These are phyloP conservation scores for Campoplex capitator DNA, from an alignment of 2,888 invertebrate genomes.

Conservation along the genomic window DNA sequence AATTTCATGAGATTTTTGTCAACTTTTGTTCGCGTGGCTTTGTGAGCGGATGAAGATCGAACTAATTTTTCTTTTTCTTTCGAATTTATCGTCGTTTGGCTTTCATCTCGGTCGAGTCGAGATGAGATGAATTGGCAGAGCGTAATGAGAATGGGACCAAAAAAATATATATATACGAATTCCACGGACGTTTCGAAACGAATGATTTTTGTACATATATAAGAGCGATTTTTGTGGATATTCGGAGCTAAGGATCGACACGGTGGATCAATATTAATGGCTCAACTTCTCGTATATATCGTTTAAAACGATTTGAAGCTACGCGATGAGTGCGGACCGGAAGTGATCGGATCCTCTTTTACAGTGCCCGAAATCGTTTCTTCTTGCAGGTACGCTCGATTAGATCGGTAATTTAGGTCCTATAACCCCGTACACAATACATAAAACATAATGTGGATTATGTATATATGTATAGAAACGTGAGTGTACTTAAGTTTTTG, in stretches of 20 bases:
- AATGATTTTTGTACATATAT: neutral
- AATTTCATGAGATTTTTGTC: neutral
- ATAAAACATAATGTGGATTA: slow-evolving; percentile 5
- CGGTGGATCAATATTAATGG: neutral
- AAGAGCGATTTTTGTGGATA: neutral
- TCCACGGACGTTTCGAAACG: neutral
- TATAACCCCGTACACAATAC: slow-evolving; percentile 5
- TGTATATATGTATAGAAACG: slow-evolving; percentile 16
- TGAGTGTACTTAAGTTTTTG: slow-evolving; percentile 52
- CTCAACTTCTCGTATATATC: neutral
- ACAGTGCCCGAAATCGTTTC: slow-evolving; percentile 45
- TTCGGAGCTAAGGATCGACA: neutral
- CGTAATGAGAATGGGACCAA: too few relatives aligned
- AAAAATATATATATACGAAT: too few relatives aligned
- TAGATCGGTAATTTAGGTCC: slow-evolving; percentile 70
- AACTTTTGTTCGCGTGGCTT: neutral
- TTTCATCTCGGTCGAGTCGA: neutral
- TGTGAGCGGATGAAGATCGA: too few relatives aligned
- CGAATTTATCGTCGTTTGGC: too few relatives aligned
- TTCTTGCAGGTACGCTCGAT: slow-evolving; percentile 60
- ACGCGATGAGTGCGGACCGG: slow-evolving; percentile 47
- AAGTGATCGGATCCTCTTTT: slow-evolving; percentile 62
- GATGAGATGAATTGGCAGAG: too few relatives aligned
- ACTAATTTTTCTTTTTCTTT: too few relatives aligned
- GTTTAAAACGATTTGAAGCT: neutral